Base-by-base conservation (phyloP, 2,113 vertebrate genomes). In the Syrmaticus mikado region DNA sequence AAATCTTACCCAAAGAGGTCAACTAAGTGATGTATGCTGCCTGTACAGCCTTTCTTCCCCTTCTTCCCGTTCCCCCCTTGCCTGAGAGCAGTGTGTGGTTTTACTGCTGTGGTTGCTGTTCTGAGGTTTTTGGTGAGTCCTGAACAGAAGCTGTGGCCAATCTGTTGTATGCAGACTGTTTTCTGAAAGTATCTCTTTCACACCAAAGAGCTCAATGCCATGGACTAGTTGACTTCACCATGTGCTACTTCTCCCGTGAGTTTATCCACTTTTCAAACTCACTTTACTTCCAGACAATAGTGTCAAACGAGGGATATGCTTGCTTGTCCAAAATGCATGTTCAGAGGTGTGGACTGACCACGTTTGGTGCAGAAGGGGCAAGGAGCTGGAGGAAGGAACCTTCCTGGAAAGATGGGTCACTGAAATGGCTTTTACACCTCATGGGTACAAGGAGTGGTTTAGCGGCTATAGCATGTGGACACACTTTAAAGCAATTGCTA, bases 261-360 rank as follows among this genome's bases (percentile, higher is more conserved):
- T 25, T 80, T 38, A 85, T 65, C 17, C 50, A 65, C 43, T 25
- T 36, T 81, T 55, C 34, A 87, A 78, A 88, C 15, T 57, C 34
- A 32, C 3, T 41, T 40, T 65, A 38, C 30, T 78, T 85, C 43
- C n/a, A 82, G 43, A 85, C 87, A 30, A 43, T 10, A 81, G 11
- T 13, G 14, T 43, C 46, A 70, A 62, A 50, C 45, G 16, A 64
- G 21, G 52, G 12, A n/a, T 25, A 46, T n/a, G 25, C 11, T 83
- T 64, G 13, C 22, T 87, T 75, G 16, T 68, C 34, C 38, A 60
- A 36, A 65, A 82, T n/a, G 15, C 13, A 24, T 2, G 28, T 27
- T 40, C 27, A n/a, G 67, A 80, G 55, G 12, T 5, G 22, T n/a
- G 50, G 58, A 52, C 0, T 1, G 82, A 45, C 1, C 2, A 14